Evolutionary conservation across 2,888 invertebrate genomes (phyloP), one percentile per base, ranked within the genome.

Genomic region (Xylota sylvarum): DNA sequence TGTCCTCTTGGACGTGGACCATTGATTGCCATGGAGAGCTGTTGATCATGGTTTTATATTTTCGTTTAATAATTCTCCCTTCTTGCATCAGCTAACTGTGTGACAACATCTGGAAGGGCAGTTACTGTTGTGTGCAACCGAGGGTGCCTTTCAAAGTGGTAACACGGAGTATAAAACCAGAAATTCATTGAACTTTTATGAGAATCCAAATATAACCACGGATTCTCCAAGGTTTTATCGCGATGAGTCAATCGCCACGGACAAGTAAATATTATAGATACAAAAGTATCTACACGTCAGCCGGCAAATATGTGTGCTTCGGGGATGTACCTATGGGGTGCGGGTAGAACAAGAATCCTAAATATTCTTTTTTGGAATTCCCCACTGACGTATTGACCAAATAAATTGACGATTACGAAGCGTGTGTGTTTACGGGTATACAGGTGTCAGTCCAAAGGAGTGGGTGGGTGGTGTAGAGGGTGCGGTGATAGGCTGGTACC

Each of bases 1-100:
- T 76, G 65, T 77, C 76, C 60, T 32, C 37, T 40, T 32, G 72
- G 76, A 77, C 70, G 62, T 46, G 55, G 14, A 43, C 56, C 40
- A 19, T 64, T 72, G 77, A 65, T 65, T 73, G 77, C 14, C 23
- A 56, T 23, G 23, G 3, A 7, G 48, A 23, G 30, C 58, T 30
- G 64, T 56, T 56, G 64, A 64, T 77, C 48, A 30, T 37, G 12
- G 14, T 27, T 48, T 35, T 30, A 43, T 76, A 56, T 46, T 40
- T 52, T 32, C 35, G 27, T 60, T 62, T 64, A 52, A 74, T 55
- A 74, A 55, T 50, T 35, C 43, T 35, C 69, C 32, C 55, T 37
- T 2, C 6, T 32, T 14, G 48, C 5, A 9, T 19, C n/a, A 32
- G 70, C 62, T 50, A 58, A 67, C 17, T 58, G 60, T 40, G 40